Evolutionary conservation across 2,888 invertebrate genomes (phyloP), one percentile per base, ranked within the genome.

Genomic region (Dasysyrphus albostriatus): DNA sequence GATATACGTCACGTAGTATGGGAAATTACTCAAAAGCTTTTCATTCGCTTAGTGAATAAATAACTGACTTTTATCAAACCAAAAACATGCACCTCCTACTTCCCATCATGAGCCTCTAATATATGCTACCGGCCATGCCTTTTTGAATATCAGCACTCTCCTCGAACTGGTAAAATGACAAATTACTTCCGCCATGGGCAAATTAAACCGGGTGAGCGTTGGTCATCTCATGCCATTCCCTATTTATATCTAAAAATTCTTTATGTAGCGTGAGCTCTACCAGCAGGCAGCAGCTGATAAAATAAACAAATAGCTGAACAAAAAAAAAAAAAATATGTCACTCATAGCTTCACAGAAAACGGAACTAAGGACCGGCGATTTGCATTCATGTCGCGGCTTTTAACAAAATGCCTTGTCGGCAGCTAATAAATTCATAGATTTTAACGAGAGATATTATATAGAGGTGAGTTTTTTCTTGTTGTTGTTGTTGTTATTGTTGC

Each of bases 341-440:
- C 32, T 65, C 37, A 19, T 51, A 39, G 49, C 37, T 54, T 32
- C 32, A 32, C 32, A 49, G 24, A 63, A n/a, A 70, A 75, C 44
- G 56, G 67, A 78, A 78, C 58, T 73, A 54, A 61, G 61, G 72
- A 73, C 73, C 73, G 69, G 73, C 73, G 73, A 85, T 85, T 82
- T 85, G 85, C 85, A 85, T 82, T 81, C 85, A 77, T 73, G 76
- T 77, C 73, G 85, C 73, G 82, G 82, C 76, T 85, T 85, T 82
- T 82, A 73, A 85, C 81, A 72, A 85, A 85, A 85, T 82, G 76
- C 82, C 75, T 72, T 85, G 85, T 85, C 85, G 82, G 67, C 85
- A 69, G 82, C 69, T 85, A 81, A 85, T 85, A 84, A 84, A 84
- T 84, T 85, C 73, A 82, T 77, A 85, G 82, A 82, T 84, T 84